Evolutionary conservation across 2,797 vertebrate species (phyloP).

Genomic region (Garrulus glandarius): DNA sequence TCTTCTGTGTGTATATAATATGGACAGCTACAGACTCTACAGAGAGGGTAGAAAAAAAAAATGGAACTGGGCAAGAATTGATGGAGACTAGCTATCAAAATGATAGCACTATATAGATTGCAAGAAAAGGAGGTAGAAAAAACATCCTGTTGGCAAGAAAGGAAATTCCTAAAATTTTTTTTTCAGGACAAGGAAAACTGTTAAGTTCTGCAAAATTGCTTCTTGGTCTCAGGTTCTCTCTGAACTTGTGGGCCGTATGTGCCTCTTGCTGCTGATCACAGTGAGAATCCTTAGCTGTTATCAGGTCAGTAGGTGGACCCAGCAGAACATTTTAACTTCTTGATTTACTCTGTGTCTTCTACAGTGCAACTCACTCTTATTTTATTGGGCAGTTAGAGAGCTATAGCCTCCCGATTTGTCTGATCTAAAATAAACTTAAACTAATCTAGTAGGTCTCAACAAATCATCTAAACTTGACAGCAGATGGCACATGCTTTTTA

Average conservation of each 20-base stretch:
- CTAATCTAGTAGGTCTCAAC: neutral
- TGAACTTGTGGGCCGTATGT: neutral
- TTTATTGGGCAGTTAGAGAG: neutral
- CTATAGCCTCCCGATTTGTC: neutral
- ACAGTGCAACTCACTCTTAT: neutral
- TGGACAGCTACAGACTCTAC: neutral
- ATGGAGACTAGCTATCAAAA: neutral
- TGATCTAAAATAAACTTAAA: conserved; percentile 1
- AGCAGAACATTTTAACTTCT: neutral
- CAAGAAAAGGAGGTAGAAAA: neutral
- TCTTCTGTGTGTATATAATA: neutral
- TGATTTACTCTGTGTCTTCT: neutral
- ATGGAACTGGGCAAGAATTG: neutral
- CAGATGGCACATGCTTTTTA: conserved; percentile 64
- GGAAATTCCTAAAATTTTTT: neutral
- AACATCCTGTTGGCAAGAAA: neutral
- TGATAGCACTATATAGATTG: neutral
- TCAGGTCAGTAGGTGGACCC: neutral
- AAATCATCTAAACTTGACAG: conserved; percentile 12
- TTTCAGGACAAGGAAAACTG: neutral
- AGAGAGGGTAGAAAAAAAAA: neutral
- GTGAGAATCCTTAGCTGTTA: neutral
- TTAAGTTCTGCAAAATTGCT: neutral
- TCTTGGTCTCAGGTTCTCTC: neutral
- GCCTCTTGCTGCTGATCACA: neutral